Base-by-base conservation (phyloP, 2,888 invertebrate genomes). In the Acleris emargana region DNA sequence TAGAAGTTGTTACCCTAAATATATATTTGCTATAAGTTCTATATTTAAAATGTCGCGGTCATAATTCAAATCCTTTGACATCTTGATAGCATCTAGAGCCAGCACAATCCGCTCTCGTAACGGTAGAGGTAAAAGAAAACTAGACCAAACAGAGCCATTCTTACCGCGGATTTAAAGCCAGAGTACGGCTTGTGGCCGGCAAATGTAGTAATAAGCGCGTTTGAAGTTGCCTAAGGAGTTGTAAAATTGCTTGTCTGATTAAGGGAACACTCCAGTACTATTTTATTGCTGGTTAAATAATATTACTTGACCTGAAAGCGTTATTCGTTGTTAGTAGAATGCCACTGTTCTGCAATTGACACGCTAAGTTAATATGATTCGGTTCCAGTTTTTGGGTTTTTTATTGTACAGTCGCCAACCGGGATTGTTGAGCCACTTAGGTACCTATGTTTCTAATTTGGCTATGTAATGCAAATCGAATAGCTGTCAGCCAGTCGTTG, bases 171-270 rank as follows among this genome's bases (percentile, higher is more conserved):
- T 66, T 66, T 66, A 57, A 66, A 66, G 47, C 66, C 45, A 60
- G 64, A 60, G 55, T 57, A 61, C 57, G 47, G 22, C 55, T 63
- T 38, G 58, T 43, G 51, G 49, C 52, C 57, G 11, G 61, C 38
- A 61, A 60, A 66, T 57, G 57, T 25, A 55, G 55, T 61, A 66
- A 66, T 66, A 66, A 66, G 60, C 52, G 52, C 42, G n/a, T 50
- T 50, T 62, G 28, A 50, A 57, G 42, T 60, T 52, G 60, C 66
- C 60, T 60, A 61, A 66, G 66, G 66, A 66, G 51, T 28, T 51
- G 66, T 60, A 57, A 66, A 66, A 66, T 66, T 66, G 61, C 66
- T 61, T 64, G 50, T 52, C 57, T 57, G 60, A 66, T 66, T 66
- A 61, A 66, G 54, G 55, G 43, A 61, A 61, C 57, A 66, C 51